A percentile compares a stretch with the other conserved stretches of the same genome.
Conservation (phyloP, 2,888 invertebrate species). For the Macaria notata region DNA sequence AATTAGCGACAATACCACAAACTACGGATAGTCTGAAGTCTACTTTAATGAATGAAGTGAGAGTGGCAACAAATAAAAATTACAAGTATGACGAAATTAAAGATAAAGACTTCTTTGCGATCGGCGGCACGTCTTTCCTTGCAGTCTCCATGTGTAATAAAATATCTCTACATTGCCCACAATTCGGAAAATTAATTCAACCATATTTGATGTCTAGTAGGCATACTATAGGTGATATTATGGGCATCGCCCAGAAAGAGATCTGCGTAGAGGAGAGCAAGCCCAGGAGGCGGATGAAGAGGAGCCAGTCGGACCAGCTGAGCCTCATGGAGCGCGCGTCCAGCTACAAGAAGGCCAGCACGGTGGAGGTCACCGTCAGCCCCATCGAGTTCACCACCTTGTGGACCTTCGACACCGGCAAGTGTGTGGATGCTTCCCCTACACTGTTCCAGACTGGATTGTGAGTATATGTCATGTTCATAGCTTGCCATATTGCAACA, state of each 20-base stretch:
- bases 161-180: conserved; percentile 67
- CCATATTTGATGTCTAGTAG: conserved; percentile 77
- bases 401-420: conserved; percentile 85
- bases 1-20: conserved; percentile 39
- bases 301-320: conserved; percentile 28
- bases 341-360: conserved; percentile 6
- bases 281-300: conserved; percentile 48
- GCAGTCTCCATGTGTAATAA: conserved; percentile 85
- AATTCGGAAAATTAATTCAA: conserved; percentile 76
- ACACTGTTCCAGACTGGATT: conserved; percentile 68
- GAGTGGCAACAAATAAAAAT: conserved; percentile 41
- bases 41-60: conserved; percentile 55
- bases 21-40: conserved; percentile 44
- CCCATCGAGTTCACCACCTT: conserved; percentile 62
- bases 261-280: conserved; percentile 40
- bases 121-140: conserved; percentile 88
- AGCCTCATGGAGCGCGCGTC: conserved; percentile 9
- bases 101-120: conserved; percentile 76
- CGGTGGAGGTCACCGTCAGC: conserved; percentile 11
- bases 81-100: conserved; percentile 61
- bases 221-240: conserved; percentile 61
- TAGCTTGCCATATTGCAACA: no score
- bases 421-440: conserved; percentile 93
- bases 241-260: conserved; percentile 54
- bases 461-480: conserved; percentile 57